A percentile compares a stretch with the other conserved stretches of the same genome.
phyloP scores from a whole-genome alignment of 2,113 vertebrate species.

The Stictonetta naevosa region DNA sequence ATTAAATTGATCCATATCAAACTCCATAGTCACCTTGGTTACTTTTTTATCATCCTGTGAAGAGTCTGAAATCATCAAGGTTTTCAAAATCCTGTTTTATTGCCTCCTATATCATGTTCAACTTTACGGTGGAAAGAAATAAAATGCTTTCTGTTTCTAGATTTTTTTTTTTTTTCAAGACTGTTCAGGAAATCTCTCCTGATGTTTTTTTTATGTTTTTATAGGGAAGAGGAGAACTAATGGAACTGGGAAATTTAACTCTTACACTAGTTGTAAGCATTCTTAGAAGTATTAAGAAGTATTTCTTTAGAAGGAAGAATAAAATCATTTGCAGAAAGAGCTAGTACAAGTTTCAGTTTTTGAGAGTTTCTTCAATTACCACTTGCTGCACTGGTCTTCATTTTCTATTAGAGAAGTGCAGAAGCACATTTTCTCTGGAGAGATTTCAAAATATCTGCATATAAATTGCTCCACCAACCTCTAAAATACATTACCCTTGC shows the following conservation, averaged over 20 bases:
- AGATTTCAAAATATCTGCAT: not conserved
- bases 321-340: not conserved
- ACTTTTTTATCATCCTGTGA: not conserved
- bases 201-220: not conserved
- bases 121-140: not conserved
- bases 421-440: not conserved
- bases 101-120: not conserved
- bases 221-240: not conserved
- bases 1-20: constrained; percentile 9
- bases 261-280: not conserved
- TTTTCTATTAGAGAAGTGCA: not conserved
- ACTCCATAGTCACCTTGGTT: not conserved
- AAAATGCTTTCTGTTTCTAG: not conserved
- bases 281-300: not conserved
- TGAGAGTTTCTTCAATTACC: not conserved
- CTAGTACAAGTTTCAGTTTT: not conserved
- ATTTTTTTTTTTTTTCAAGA: not conserved
- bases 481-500: not conserved
- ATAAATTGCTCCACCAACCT: not conserved
- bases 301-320: not conserved
- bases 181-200: not conserved
- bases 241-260: not conserved
- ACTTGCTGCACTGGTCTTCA: not conserved
- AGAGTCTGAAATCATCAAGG: not conserved
- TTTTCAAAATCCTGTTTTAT: not conserved